Percentiles rank a stretch among this genome's conserved stretches.
Evolutionary conservation across 1,140 invertebrate genomes (phyloP).

Genomic region (Drosophila suzukii): DNA sequence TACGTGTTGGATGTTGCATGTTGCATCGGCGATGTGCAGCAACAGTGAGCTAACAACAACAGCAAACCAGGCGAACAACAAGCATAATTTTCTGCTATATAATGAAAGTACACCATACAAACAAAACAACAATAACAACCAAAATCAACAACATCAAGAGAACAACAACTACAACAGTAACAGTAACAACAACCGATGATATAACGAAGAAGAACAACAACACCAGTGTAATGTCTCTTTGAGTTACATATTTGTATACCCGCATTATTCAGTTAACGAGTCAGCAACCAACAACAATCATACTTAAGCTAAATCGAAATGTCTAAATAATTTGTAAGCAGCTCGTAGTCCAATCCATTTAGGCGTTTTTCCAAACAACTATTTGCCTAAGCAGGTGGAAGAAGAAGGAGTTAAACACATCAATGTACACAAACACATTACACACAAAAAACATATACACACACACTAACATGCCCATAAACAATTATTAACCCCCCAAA

Average conservation of each 20-base stretch:
- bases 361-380: constrained; percentile 35
- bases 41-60: constrained; percentile 40
- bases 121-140: constrained; percentile 23
- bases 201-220: constrained; percentile 7
- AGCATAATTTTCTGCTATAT: constrained; percentile 79
- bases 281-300: constrained; percentile 58
- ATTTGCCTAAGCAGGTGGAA: constrained; percentile 38
- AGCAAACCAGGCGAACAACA: constrained; percentile 57
- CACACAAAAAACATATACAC: constrained; percentile 1
- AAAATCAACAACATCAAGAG: constrained; percentile 23
- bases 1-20: constrained; percentile 39
- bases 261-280: constrained; percentile 42
- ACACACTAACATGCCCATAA: constrained; percentile 4
- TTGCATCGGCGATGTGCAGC: constrained; percentile 46
- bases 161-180: constrained; percentile 5
- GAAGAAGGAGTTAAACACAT: constrained; percentile 2
- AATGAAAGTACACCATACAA: constrained; percentile 57
- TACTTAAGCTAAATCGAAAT: constrained; percentile 56
- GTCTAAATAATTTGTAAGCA: constrained; percentile 55
- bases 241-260: constrained; percentile 7
- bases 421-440: constrained; percentile 18
- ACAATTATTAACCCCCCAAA: constrained; percentile 1
- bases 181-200: constrained; percentile 4
- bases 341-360: constrained; percentile 39
- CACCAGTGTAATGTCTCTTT: constrained; percentile 14